Conservation (phyloP, 2,797 vertebrate species). For the Sebastes oblongus region DNA sequence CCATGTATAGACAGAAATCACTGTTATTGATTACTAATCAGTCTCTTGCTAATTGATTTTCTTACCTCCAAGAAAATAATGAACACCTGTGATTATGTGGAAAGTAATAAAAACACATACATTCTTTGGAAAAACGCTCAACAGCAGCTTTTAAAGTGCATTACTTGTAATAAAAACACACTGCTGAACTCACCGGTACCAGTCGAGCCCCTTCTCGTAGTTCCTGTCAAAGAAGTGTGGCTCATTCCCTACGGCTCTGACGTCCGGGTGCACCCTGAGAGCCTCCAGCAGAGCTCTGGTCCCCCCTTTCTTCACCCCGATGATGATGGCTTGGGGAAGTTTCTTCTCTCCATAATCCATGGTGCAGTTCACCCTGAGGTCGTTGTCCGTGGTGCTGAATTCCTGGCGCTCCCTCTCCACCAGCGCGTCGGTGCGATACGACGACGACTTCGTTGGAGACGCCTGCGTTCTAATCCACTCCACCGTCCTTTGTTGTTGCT, state of each 20-base stretch:
- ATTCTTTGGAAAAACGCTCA: neutral
- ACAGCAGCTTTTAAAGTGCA: neutral
- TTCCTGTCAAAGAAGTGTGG: slow-evolving; percentile 99
- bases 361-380: slow-evolving; percentile 85
- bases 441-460: slow-evolving; percentile 80
- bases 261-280: slow-evolving; percentile 94
- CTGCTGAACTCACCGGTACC: slow-evolving; percentile 90
- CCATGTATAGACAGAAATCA: neutral
- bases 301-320: slow-evolving; percentile 98
- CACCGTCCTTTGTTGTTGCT: slow-evolving; percentile 69
- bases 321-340: slow-evolving; percentile 96
- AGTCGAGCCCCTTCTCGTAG: slow-evolving; percentile 95
- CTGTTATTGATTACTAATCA: neutral
- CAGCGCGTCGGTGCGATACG: slow-evolving; percentile 73
- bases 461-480: slow-evolving; percentile 82
- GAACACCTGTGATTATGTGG: neutral
- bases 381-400: slow-evolving; percentile 90
- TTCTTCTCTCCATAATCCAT: slow-evolving; percentile 95
- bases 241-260: slow-evolving; percentile 95
- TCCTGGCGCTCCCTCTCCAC: slow-evolving; percentile 85
- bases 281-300: slow-evolving; percentile 95
- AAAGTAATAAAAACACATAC: neutral
- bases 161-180: neutral
- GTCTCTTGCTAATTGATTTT: neutral
- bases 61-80: neutral